Evolutionary conservation across 2,797 vertebrate genomes (phyloP).

Genomic region (Simalia tracyae): DNA sequence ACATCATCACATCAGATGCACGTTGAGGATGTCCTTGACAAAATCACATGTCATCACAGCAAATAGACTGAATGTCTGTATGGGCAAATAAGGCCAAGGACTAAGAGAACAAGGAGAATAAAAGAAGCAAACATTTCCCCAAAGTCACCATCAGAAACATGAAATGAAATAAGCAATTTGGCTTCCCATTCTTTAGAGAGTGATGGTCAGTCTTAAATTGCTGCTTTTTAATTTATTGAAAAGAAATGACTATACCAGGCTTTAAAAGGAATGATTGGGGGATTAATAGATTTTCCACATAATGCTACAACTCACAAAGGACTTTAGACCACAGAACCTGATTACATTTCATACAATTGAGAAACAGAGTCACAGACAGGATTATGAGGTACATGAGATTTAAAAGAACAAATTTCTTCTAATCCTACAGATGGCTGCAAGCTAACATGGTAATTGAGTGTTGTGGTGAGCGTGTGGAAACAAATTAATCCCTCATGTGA

Average conservation of each 20-base stretch:
- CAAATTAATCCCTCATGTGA: slow-evolving; percentile 33
- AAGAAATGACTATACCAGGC: neutral
- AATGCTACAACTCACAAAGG: slow-evolving; percentile 39
- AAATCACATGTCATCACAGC: neutral
- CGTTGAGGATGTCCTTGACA: neutral
- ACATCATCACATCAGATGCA: neutral
- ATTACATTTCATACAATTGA: slow-evolving; percentile 51
- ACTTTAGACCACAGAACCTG: slow-evolving; percentile 37
- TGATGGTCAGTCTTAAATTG: neutral
- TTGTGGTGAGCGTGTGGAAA: slow-evolving; percentile 29
- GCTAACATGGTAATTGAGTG: slow-evolving; percentile 58
- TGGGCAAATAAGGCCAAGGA: neutral
- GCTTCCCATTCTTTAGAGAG: neutral
- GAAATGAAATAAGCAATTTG: neutral
- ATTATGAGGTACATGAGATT: slow-evolving; percentile 56
- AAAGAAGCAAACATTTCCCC: neutral
- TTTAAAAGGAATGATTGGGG: neutral
- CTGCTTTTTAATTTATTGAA: slow-evolving; percentile 4
- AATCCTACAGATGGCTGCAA: slow-evolving; percentile 51
- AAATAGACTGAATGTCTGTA: neutral
- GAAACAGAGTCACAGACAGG: slow-evolving; percentile 42
- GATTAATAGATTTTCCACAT: slow-evolving; percentile 38
- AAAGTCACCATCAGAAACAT: neutral
- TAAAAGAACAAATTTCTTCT: slow-evolving; percentile 53
- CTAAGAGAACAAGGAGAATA: neutral